These are phyloP conservation scores for Enteromius unitaeniatus DNA, from an alignment of 2,797 vertebrate genomes.

Conservation along the genomic window DNA sequence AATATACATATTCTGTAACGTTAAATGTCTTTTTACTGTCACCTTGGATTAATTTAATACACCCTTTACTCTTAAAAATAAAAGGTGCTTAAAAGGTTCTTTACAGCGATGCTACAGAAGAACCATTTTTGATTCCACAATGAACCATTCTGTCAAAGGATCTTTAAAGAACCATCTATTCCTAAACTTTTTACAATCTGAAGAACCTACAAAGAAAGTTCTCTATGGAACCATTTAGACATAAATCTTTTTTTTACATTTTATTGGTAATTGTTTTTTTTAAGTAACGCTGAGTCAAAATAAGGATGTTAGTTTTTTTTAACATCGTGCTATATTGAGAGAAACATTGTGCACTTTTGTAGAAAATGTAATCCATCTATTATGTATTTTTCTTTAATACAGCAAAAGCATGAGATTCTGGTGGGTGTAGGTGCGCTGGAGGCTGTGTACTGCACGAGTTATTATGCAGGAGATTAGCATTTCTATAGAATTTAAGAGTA, in stretches of 20 bases:
- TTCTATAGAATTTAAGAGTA: constrained; percentile 3
- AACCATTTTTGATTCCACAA: no score
- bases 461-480: constrained; percentile 20
- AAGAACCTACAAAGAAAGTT: no score
- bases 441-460: background rate
- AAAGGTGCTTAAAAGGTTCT: background rate
- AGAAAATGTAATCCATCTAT: constrained; percentile 2
- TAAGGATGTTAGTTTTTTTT: background rate
- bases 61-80: background rate
- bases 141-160: background rate
- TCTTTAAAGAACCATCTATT: no score
- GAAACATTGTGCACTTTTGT: background rate
- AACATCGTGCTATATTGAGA: background rate
- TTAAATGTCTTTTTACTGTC: no score
- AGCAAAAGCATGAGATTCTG: background rate
- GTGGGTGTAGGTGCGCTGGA: constrained; percentile 7
- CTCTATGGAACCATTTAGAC: no score
- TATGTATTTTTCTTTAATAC: background rate
- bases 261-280: background rate
- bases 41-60: no score
- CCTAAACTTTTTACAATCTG: background rate
- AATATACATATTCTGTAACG: no score
- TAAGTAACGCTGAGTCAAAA: background rate
- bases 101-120: background rate
- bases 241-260: background rate